Evolutionary conservation across 2,888 invertebrate species (phyloP), one percentile per base, ranked within the genome.

Genomic region (Melanargia galathea): DNA sequence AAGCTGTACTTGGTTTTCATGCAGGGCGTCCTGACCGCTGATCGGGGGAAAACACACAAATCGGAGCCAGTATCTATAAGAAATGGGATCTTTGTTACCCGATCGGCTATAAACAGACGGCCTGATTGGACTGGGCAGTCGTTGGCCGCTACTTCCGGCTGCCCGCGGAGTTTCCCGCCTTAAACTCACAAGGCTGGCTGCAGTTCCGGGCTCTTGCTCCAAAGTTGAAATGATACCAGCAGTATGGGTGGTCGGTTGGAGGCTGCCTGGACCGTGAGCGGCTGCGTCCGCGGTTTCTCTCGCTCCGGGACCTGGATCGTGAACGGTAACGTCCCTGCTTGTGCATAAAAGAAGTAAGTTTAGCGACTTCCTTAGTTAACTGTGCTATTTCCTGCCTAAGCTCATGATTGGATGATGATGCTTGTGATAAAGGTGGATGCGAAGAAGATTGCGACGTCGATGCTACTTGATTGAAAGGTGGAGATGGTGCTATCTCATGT

Each of bases 91-190:
- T 69, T 70, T 13, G 68, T 43, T 7, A 2, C 24, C 10, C 66
- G 67, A 24, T 73, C 70, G 8, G 63, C 70, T 0, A 73, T 51
- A 46, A 71, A 73, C 1, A 71, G 69, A 68, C 73, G 71, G 67
- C 71, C 68, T 1, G 65, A 4, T 1, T 51, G 22, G 1, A 38
- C 16, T 0, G 59, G 69, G 64, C 73, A 64, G 45, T 69, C 73
- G 48, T 59, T 20, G 2, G 70, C 60, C 71, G 70, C 69, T 26
- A 26, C 26, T 26, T 26, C 26, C 26, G 26, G 26, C 26, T 26
- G 26, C 26, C 26, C 26, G 26, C 26, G 6, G 26, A 26, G 26
- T 26, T 26, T 26, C 26, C 26, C 26, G 26, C 26, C 26, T 40
- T 40, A 13, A 40, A 40, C 40, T 13, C 16, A 13, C 40, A 40